Base-by-base conservation (phyloP, 2,797 vertebrate species). In the Acipenser ruthenus region DNA sequence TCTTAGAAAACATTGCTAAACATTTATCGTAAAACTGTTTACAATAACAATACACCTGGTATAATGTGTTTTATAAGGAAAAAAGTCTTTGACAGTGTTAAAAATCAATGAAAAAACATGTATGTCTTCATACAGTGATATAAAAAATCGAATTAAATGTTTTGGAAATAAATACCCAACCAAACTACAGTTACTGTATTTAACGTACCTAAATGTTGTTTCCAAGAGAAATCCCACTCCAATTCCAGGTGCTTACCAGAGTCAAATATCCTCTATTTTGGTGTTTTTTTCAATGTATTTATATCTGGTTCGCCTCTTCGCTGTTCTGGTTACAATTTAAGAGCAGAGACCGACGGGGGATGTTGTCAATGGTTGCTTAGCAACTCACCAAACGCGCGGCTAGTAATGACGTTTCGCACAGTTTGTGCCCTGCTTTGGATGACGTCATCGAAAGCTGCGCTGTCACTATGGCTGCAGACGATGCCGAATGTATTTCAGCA, bases 381-480 rank as follows among this genome's bases (percentile, higher is more conserved):
- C 65, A 72, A 37, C 51, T 37, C 23, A 11, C 7, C 47, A 8
- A 65, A 47, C 53, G 61, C 53, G 53, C n/a, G 7, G 37, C 15
- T 8, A 10, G 8, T 18, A n/a, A 18, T 8, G 10, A 18, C 49
- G 23, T 37, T 37, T 37, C 23, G 23, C 23, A 37, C 23, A 37
- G 2, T 37, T 37, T 6, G 18, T 13, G 51, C 49, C 58, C 51
- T 23, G 51, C 63, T 37, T 10, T 37, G 6, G 63, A 50, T 65
- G 64, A 65, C 64, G 64, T 65, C 23, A 10, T 12, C 50, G 18
- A 47, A 65, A 55, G 9, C n/a, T 13, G 49, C 49, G 7, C 15
- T 59, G 70, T 78, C 74, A 71, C 77, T 74, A 78, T 78, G 75
- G 74, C 68, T 78, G 73, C 75, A 65, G 60, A 68, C 51, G 76